Evolutionary conservation across 2,888 invertebrate species (phyloP).

Genomic region (Odontocolon sp.): DNA sequence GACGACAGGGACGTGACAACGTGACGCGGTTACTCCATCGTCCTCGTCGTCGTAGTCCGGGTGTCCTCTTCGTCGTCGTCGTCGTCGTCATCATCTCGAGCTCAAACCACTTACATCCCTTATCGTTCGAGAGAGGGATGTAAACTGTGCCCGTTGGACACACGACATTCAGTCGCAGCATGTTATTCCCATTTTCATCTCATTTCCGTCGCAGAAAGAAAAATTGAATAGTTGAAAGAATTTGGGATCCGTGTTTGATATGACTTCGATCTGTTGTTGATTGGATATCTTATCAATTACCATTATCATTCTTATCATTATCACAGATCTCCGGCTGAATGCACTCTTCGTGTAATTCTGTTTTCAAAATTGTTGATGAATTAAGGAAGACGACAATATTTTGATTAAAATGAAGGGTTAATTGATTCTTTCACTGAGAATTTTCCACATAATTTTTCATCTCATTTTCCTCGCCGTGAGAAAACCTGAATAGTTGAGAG

Average conservation of each 20-base stretch:
- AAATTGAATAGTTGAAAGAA: conserved; percentile 44
- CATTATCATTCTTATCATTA: too few relatives aligned
- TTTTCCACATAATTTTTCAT: too few relatives aligned
- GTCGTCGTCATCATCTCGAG: conserved; percentile 19
- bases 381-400: too few relatives aligned
- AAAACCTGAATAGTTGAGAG: conserved; percentile 44
- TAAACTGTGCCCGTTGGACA: conserved; percentile 29
- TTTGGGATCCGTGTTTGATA: background rate
- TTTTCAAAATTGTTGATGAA: too few relatives aligned
- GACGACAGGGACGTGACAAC: conserved; percentile 78
- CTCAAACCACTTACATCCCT: conserved; percentile 66
- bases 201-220: conserved; percentile 36
- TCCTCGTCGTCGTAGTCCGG: conserved; percentile 31
- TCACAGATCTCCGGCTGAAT: too few relatives aligned
- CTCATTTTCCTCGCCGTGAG: conserved; percentile 41
- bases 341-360: too few relatives aligned
- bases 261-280: conserved; percentile 12
- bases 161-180: conserved; percentile 4
- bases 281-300: background rate
- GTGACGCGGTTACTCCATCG: conserved; percentile 75
- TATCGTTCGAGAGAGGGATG: conserved; percentile 41
- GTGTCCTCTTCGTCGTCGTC: conserved; percentile 62
- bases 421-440: too few relatives aligned
- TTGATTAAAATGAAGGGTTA: too few relatives aligned
- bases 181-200: conserved; percentile 28